Percentiles rank a stretch among this genome's conserved stretches.
These are phyloP conservation scores for Bos indicus DNA, from an alignment of 2,113 vertebrate species.

Conservation along the genomic window DNA sequence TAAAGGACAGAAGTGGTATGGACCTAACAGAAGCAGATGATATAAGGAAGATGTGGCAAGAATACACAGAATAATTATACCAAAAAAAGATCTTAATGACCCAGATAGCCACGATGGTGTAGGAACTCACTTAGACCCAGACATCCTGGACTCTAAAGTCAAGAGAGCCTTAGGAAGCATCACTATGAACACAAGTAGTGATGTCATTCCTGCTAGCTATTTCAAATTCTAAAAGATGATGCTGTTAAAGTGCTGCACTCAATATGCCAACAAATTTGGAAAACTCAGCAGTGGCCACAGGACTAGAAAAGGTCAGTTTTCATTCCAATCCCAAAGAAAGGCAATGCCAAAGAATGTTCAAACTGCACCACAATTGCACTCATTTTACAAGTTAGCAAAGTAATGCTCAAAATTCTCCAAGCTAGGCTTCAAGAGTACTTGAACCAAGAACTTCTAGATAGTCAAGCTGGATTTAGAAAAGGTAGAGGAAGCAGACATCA, in stretches of 20 bases:
- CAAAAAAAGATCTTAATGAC: neutral
- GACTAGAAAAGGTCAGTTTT: neutral
- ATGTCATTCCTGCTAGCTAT: neutral
- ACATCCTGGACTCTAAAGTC: neutral
- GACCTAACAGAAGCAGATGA: neutral
- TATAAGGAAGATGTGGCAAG: neutral
- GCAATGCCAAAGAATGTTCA: neutral
- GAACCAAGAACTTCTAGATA: neutral
- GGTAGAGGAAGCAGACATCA: neutral
- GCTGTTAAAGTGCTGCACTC: neutral
- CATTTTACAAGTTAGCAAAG: neutral
- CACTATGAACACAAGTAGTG: neutral
- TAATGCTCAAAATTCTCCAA: neutral
- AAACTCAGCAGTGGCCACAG: neutral
- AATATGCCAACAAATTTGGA: neutral
- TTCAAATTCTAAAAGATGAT: neutral
- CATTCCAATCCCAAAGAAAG: neutral
- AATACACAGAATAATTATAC: neutral
- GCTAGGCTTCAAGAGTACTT: rapidly evolving
- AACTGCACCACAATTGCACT: neutral
- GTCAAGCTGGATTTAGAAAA: neutral
- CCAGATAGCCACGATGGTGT: neutral
- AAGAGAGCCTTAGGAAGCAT: neutral
- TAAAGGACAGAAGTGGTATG: neutral
- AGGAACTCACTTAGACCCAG: neutral